Evolutionary conservation across 2,113 vertebrate genomes (phyloP).

Genomic region (Daboia siamensis): DNA sequence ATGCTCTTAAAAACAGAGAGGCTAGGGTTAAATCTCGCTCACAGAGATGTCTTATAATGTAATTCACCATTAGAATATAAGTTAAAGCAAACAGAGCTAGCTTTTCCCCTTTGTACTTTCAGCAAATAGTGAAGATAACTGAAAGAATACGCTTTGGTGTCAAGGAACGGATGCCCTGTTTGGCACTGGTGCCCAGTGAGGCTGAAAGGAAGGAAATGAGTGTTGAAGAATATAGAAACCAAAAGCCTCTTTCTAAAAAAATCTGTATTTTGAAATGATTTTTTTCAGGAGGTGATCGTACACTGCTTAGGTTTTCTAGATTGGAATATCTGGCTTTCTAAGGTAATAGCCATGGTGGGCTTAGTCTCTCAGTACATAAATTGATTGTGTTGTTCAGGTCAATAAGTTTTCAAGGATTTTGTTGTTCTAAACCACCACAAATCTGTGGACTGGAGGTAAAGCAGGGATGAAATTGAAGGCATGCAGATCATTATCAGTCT

Average conservation of each 20-base stretch:
- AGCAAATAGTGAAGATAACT: neutral
- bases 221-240: neutral
- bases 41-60: neutral
- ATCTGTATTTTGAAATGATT: neutral
- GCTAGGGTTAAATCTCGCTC: slow-evolving; percentile 10
- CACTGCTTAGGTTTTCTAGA: neutral
- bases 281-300: neutral
- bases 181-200: neutral
- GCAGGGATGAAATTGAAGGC: neutral
- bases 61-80: neutral
- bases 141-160: neutral
- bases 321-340: neutral
- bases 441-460: neutral
- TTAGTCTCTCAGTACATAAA: neutral
- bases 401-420: neutral
- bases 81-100: neutral
- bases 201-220: neutral
- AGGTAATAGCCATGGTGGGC: neutral
- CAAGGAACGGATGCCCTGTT: neutral
- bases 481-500: neutral
- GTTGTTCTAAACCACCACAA: neutral
- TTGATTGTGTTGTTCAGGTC: neutral
- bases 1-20: neutral
- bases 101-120: neutral
- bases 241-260: neutral